Evolutionary conservation across 2,113 vertebrate species (phyloP).

Genomic region (Percina caprodes): DNA sequence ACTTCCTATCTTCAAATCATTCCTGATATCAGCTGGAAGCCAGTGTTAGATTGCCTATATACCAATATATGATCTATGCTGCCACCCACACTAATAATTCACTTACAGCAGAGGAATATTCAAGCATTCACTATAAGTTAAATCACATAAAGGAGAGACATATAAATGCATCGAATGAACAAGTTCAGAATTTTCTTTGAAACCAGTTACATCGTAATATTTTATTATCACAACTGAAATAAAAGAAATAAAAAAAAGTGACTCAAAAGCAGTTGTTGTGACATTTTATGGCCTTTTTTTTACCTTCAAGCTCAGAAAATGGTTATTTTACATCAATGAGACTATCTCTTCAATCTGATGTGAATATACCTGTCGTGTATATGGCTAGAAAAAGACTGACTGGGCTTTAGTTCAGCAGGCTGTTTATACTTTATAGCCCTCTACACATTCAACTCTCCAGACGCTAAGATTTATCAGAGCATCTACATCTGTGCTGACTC

Average conservation of each 20-base stretch:
- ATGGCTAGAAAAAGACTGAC: slow-evolving; percentile 22
- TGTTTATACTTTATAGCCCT: slow-evolving; percentile 47
- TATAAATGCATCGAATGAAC: neutral
- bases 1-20: neutral
- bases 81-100: neutral
- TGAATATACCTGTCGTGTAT: slow-evolving; percentile 30
- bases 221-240: neutral
- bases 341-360: slow-evolving; percentile 16
- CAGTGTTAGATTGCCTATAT: neutral
- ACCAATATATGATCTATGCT: neutral
- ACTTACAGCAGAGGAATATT: neutral
- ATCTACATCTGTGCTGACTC: slow-evolving; percentile 63
- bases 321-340: slow-evolving; percentile 10
- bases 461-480: slow-evolving; percentile 42
- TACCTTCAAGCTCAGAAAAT: neutral
- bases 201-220: neutral
- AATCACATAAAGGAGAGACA: neutral
- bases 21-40: neutral
- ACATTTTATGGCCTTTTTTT: neutral
- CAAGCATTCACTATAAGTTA: neutral
- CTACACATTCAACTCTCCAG: slow-evolving; percentile 25
- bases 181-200: neutral
- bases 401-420: slow-evolving; percentile 15
- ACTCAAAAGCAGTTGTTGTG: neutral
- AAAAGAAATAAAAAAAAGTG: neutral